A percentile compares a stretch with the other conserved stretches of the same genome.
Evolutionary conservation across 64 coral and sea anemone genomes (phyloP).

Genomic region (Stylophora pistillata): DNA sequence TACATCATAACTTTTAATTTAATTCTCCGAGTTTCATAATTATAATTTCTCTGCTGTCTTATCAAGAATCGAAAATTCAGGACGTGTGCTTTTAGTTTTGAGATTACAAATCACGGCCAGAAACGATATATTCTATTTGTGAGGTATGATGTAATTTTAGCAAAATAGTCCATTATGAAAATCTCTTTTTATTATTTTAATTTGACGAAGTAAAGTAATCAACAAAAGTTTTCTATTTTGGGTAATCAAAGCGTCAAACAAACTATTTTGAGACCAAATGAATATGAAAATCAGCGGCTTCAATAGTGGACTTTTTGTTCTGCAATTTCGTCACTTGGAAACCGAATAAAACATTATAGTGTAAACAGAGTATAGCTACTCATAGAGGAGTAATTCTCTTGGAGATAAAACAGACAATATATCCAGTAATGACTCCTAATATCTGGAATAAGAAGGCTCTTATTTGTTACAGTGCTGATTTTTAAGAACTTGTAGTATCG

Average conservation of each 20-base stretch:
- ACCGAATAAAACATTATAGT: not conserved
- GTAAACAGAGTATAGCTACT: slow-evolving; percentile 13
- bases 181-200: not conserved
- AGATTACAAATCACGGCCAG: too few species aligned
- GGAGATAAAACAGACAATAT: not conserved
- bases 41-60: too few species aligned
- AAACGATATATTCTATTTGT: too few species aligned
- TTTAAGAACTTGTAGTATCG: not conserved
- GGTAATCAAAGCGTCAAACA: not conserved
- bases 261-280: not conserved
- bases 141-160: too few species aligned
- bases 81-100: too few species aligned
- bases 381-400: not conserved
- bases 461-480: not conserved
- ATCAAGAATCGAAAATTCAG: too few species aligned
- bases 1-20: too few species aligned
- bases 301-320: not conserved
- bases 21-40: too few species aligned
- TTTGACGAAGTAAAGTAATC: not conserved
- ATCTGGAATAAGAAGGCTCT: not conserved
- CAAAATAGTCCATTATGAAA: not conserved
- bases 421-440: not conserved
- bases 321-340: slow-evolving; percentile 10
- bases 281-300: not conserved
- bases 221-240: not conserved